Base-by-base conservation (phyloP, 1,140 invertebrate genomes). In the Rhopalosiphum padi region DNA sequence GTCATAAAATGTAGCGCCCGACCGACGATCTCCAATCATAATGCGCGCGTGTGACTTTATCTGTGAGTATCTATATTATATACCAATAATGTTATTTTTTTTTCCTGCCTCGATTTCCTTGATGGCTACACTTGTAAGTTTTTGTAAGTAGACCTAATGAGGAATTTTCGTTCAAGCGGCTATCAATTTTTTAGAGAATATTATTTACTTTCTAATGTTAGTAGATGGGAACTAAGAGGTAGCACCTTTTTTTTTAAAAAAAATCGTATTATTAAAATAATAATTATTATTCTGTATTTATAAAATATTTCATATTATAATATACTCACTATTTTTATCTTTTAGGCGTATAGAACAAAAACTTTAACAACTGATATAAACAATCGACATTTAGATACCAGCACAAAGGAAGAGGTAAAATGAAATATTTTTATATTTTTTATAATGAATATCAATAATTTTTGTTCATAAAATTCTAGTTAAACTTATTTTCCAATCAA, bases 371-470 rank as follows among this genome's bases (percentile, higher is more conserved):
- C 90, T 6, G 90, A 91, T 11, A 46, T 48, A 91, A 91, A 77
- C 15, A 91, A 82, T 46, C 53, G 90, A 18, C 22, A 48, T 23
- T 82, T 91, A 48, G 90, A 91, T 48, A 82, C 11, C 30, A 48
- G 43, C 60, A 48, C 90, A 46, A 91, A 91, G 46, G 55, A 91
- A 77, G 90, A 94, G n/a, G 93, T 94, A 51, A 51, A 51, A 87
- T 0, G 11, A 15, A 68, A 25, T 5, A 1, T 5, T n/a, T 68
- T 41, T 41, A 41, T 41, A 41, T 41, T 11, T 68, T 68, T n/a
- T 15, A 18, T 18, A n/a, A n/a, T 18, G 15, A 68, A 68, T n/a
- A n/a, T 0, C 60, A 15, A 51, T 51, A 51, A 15, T 51, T 53
- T 22, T 68, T 68, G 15, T 68, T 68, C 30, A 4, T n/a, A 4